Evolutionary conservation across 2,113 vertebrate species (phyloP), one percentile per base, ranked within the genome.

Genomic region (Myanophis thanlyinensis): DNA sequence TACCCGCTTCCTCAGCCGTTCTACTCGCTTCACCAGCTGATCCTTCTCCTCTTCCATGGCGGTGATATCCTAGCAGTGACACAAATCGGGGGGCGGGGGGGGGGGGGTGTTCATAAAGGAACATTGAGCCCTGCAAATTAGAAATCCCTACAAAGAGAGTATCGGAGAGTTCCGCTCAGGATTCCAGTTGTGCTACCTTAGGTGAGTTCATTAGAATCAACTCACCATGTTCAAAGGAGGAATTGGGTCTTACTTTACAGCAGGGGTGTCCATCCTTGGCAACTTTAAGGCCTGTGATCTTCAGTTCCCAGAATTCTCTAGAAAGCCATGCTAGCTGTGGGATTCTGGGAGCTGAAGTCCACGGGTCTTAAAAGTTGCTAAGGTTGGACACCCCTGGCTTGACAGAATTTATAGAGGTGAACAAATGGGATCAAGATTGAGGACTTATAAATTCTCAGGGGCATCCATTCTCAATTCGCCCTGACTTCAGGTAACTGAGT

Each of bases 41-140:
- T 99, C 99, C 93, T 99, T 99, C 96, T 99, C 99, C 92, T 99
- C 99, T 94, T 99, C 99, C 99, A 99, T 99, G 25, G 98, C 98
- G 94, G 96, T 96, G 87, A 99, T 99, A 96, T 99, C 99, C 99
- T 99, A 97, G 95, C 96, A 91, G 62, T 20, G 94, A 73, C 25
- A 93, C 4, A 91, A 30, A 86, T 4, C 23, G 1, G 30, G 15
- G 47, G 49, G n/a, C n/a, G n/a, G n/a, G n/a, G n/a, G n/a, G n/a
- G n/a, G n/a, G n/a, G n/a, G n/a, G n/a, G n/a, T n/a, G n/a, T n/a
- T n/a, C 30, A 9, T 4, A n/a, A 46, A 30, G 30, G 15, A 9
- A 59, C 27, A 49, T 52, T 7, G 44, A 73, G 48, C 89, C 48
- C 90, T 53, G 89, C 90, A n/a, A 93, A 59, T 0, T 11, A 51